Conservation (phyloP, 2,888 invertebrate species). For the Cantharis nigra region DNA sequence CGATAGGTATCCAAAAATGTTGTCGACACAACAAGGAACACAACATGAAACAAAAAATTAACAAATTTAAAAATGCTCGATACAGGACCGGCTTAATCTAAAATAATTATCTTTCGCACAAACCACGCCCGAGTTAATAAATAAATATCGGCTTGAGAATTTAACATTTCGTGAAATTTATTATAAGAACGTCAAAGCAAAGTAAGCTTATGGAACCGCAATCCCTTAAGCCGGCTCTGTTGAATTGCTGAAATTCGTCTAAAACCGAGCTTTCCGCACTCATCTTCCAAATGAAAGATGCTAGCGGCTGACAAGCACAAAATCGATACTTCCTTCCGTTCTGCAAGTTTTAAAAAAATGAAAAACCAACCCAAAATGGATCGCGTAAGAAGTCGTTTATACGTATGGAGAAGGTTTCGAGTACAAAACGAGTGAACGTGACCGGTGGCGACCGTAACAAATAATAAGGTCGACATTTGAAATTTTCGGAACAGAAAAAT, state of each 20-base stretch:
- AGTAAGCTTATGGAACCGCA: background rate
- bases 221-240: background rate
- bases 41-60: slow-evolving; percentile 57
- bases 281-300: background rate
- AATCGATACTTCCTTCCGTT: background rate
- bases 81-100: background rate
- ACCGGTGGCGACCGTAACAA: background rate
- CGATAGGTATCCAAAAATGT: slow-evolving; percentile 19
- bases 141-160: background rate
- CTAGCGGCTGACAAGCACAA: background rate
- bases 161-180: background rate
- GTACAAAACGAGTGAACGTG: background rate
- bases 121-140: background rate
- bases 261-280: background rate
- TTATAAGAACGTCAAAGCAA: background rate
- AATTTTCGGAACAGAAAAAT: background rate
- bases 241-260: background rate
- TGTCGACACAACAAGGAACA: slow-evolving; percentile 42
- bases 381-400: background rate
- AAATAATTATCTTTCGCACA: background rate
- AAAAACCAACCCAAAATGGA: background rate
- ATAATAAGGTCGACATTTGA: background rate
- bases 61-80: slow-evolving; percentile 42
- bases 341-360: background rate
- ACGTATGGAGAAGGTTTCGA: background rate